A percentile compares a stretch with the other conserved stretches of the same genome.
These are phyloP conservation scores for Cylindroiulus punctatus DNA, from an alignment of 2,888 invertebrate species.

Conservation along the genomic window DNA sequence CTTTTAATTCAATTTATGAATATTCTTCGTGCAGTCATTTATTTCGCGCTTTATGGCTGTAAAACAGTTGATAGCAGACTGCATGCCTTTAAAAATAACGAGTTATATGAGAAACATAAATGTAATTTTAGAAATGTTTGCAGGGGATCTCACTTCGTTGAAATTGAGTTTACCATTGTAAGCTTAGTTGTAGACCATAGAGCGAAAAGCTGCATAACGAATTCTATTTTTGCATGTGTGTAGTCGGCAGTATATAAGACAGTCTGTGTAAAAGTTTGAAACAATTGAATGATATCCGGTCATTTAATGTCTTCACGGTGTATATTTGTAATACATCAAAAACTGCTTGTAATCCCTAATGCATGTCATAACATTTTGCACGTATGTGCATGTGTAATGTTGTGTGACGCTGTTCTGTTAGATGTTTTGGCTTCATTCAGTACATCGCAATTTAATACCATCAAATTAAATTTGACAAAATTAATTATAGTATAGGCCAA, in stretches of 20 bases:
- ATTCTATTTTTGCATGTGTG: no score
- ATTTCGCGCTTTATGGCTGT: background rate
- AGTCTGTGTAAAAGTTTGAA: no score
- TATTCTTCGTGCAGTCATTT: background rate
- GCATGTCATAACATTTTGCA: no score
- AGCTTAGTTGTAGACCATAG: background rate
- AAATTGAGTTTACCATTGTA: background rate
- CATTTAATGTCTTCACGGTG: no score
- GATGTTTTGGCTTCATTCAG: no score
- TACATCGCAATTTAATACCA: no score
- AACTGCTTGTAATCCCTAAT: no score
- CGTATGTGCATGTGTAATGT: no score
- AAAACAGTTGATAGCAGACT: background rate
- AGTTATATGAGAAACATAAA: background rate
- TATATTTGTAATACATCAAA: no score
- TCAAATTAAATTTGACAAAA: background rate
- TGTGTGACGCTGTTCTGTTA: no score
- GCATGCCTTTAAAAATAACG: background rate
- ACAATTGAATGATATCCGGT: no score
- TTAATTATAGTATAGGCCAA: background rate
- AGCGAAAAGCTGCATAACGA: background rate
- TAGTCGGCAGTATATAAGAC: no score
- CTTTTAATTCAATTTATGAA: constrained; percentile 1
- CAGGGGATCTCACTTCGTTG: background rate
- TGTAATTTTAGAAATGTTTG: background rate